Conservation (phyloP, 2,888 invertebrate species). For the Xylophagus ater region DNA sequence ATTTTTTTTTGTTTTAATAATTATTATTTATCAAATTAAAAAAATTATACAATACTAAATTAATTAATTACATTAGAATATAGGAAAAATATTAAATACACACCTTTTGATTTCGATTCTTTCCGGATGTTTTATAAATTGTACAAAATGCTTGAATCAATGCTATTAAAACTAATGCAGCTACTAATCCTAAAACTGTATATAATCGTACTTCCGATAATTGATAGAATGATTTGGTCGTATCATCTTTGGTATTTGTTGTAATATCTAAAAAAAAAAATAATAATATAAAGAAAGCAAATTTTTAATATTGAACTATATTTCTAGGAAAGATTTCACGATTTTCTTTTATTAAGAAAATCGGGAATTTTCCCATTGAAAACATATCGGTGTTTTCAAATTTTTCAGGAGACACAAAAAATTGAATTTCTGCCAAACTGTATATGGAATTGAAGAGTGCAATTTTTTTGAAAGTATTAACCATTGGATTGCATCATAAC, state of each 20-base stretch:
- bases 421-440: too few relatives aligned
- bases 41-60: not conserved
- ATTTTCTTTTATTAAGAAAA: too few relatives aligned
- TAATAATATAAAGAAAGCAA: constrained; percentile 7
- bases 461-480: too few relatives aligned
- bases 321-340: not conserved
- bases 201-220: constrained; percentile 64
- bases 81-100: constrained; percentile 19
- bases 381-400: too few relatives aligned
- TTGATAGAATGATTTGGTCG: constrained; percentile 46
- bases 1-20: not conserved
- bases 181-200: constrained; percentile 71
- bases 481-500: too few relatives aligned
- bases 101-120: constrained; percentile 58
- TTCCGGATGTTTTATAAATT: constrained; percentile 55
- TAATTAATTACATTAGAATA: not conserved
- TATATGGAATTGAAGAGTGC: too few relatives aligned
- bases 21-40: not conserved
- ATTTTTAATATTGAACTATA: not conserved
- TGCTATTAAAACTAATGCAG: constrained; percentile 66
- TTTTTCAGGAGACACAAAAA: too few relatives aligned
- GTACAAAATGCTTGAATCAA: constrained; percentile 76
- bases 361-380: too few relatives aligned
- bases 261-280: constrained; percentile 26
- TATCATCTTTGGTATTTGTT: constrained; percentile 30